phyloP scores from a whole-genome alignment of 2,888 invertebrate genomes.

The Cephus runcator region DNA sequence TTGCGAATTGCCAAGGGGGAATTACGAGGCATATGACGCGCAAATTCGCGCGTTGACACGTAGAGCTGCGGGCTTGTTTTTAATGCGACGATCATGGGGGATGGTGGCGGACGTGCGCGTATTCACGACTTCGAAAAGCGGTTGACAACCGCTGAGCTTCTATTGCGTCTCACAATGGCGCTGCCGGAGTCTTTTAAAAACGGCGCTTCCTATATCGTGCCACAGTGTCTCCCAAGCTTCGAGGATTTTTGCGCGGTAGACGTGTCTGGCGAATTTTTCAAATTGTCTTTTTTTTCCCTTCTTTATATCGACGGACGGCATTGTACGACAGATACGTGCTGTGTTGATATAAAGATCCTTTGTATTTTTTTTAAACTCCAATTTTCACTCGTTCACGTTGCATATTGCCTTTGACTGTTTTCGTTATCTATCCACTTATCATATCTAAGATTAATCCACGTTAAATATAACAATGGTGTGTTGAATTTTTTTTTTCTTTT shows the following conservation, averaged over 20 bases:
- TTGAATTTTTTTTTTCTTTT: no score
- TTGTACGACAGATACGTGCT: neutral
- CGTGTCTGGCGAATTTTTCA: neutral
- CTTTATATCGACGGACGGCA: neutral
- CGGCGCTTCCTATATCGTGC: neutral
- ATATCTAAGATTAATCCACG: no score
- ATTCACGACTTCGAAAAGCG: neutral
- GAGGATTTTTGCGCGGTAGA: neutral
- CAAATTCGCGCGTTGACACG: neutral
- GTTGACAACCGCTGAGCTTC: neutral
- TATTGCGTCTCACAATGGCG: neutral
- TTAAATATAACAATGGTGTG: no score
- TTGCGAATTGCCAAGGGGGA: neutral
- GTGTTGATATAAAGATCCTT: neutral
- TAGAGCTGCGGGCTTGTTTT: neutral
- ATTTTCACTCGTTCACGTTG: neutral
- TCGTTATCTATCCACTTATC: no score
- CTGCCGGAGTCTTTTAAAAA: neutral
- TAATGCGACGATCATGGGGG: neutral
- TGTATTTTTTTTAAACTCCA: neutral
- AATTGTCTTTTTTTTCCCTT: neutral
- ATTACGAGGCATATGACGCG: neutral
- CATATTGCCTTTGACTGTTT: neutral
- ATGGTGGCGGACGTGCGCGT: neutral
- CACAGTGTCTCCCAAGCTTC: neutral